Base-by-base conservation (phyloP, 2,888 invertebrate species). In the Archaeoteleia sp. region DNA sequence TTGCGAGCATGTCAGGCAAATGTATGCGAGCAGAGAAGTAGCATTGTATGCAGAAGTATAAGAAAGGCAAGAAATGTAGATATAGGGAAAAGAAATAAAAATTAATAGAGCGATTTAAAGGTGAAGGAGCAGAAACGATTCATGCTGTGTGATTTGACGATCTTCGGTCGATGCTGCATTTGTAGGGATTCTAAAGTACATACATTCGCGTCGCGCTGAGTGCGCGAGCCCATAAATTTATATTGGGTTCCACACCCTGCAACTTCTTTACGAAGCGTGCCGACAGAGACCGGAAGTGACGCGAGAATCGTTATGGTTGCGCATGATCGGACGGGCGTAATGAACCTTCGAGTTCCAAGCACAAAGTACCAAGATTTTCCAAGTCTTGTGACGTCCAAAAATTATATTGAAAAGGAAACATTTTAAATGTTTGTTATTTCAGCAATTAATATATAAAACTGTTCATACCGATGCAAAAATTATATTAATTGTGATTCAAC, bases 251-350 rank as follows among this genome's bases (percentile, higher is more conserved):
- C 67, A 65, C 70, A 67, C 70, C 67, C 70, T 61, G 61, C 46
- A 48, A 53, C 35, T 15, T 20, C 57, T 63, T 63, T 67, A 51
- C 66, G 35, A 29, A 60, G 43, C 69, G 62, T 60, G 63, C 72
- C 73, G 60, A 63, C 63, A 66, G 53, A 70, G 67, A 70, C 74
- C 79, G 82, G 82, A 82, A 79, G 75, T 81, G 80, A 82, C 77
- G 79, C 74, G 71, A 70, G 76, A 75, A 80, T 80, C 74, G 76
- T 79, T 62, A 58, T 79, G 77, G 80, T 80, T 76, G 79, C 80
- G 74, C 77, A 68, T 78, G 77, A 82, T 82, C 76, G 78, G 73
- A 78, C 77, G 49, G 54, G 67, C 51, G 70, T 74, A 76, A 76
- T 69, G 73, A 71, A 73, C 67, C 66, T 67, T 74, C 46, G 70